These are phyloP conservation scores for Limnephilus rhombicus DNA, from an alignment of 2,888 invertebrate genomes.

Conservation along the genomic window DNA sequence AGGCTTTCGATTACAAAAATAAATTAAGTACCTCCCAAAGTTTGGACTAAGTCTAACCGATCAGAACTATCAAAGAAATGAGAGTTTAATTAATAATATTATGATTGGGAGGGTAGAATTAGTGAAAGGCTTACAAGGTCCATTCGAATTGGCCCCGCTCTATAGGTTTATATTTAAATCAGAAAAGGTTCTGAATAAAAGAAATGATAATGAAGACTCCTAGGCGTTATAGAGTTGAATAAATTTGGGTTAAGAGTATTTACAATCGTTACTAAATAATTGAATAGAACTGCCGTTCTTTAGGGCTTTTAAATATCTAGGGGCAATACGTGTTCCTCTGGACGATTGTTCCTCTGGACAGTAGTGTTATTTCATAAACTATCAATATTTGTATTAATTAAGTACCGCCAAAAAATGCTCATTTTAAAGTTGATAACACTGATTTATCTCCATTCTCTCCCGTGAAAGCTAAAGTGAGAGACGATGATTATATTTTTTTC, in stretches of 20 bases:
- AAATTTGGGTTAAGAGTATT: neutral
- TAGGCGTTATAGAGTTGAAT: neutral
- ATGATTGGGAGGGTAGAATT: neutral
- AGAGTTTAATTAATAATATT: conserved; percentile 25
- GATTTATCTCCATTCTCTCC: too few relatives aligned
- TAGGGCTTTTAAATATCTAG: too few relatives aligned
- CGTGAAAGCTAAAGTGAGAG: too few relatives aligned
- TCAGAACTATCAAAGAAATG: neutral
- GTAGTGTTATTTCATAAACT: too few relatives aligned
- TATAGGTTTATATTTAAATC: conserved; percentile 26
- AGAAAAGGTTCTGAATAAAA: conserved; percentile 7
- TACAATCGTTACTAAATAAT: neutral
- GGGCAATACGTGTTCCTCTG: too few relatives aligned
- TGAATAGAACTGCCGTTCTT: neutral
- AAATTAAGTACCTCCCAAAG: neutral
- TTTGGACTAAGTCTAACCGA: neutral
- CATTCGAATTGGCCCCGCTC: neutral
- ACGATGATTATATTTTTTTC: too few relatives aligned
- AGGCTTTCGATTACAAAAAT: neutral
- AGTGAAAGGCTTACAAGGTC: conserved; percentile 13
- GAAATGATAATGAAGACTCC: neutral
- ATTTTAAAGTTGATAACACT: too few relatives aligned
- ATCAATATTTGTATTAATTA: too few relatives aligned
- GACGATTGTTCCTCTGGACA: too few relatives aligned
- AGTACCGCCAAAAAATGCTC: too few relatives aligned